These are phyloP conservation scores for Zaprionus lachaisei DNA, from an alignment of 1,140 invertebrate genomes.

Conservation along the genomic window DNA sequence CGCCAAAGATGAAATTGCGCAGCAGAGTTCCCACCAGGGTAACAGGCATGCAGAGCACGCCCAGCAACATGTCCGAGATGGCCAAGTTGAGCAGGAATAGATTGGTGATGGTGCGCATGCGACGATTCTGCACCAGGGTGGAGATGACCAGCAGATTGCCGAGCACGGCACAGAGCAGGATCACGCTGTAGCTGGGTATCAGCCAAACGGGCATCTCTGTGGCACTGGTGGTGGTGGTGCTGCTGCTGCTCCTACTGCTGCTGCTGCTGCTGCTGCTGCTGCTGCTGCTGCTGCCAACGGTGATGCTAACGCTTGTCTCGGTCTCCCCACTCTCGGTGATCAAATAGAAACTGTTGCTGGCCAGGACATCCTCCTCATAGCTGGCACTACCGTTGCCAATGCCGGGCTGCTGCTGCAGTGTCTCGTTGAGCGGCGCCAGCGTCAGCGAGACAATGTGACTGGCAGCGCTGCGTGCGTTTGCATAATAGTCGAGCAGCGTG, in stretches of 20 bases:
- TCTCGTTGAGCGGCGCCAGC: conserved; percentile 39
- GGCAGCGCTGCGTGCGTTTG: conserved; percentile 58
- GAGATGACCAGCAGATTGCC: conserved; percentile 93
- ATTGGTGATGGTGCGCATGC: conserved; percentile 95
- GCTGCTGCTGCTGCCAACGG: not conserved
- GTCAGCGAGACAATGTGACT: conserved; percentile 66
- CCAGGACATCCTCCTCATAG: conserved; percentile 14
- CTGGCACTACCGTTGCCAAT: conserved; percentile 13
- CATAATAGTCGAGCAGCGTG: conserved; percentile 63
- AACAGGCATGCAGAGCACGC: conserved; percentile 94
- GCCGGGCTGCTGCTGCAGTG: conserved; percentile 10
- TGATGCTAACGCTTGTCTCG: conserved; percentile 2
- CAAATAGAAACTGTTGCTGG: conserved; percentile 14
- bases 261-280: not conserved
- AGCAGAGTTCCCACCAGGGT: conserved; percentile 93
- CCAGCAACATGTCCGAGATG: conserved; percentile 92
- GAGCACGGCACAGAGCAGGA: conserved; percentile 91
- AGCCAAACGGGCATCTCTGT: conserved; percentile 77
- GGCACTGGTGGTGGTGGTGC: not conserved
- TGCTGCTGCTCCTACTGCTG: not conserved
- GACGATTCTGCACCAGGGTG: conserved; percentile 91
- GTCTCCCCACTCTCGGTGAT: conserved; percentile 27
- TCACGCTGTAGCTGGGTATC: conserved; percentile 90
- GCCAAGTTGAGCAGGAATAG: conserved; percentile 95
- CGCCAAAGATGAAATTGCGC: conserved; percentile 93